Base-by-base conservation (phyloP, 1,140 invertebrate species). In the Zaprionus gabonicus region DNA sequence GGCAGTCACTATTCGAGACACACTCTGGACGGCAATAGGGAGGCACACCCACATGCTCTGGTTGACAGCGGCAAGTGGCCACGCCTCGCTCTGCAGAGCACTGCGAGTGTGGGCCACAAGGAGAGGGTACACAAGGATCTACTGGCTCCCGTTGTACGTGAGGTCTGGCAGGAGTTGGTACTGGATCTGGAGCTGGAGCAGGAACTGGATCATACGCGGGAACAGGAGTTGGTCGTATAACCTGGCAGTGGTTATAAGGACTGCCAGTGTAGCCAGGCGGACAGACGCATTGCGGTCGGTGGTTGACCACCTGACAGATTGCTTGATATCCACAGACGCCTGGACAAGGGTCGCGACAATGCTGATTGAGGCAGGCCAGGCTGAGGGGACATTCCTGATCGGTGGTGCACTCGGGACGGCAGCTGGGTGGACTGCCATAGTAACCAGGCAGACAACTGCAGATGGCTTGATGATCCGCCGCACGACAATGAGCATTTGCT, bases 211-310 rank as follows among this genome's bases (percentile, higher is more conserved):
- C 38, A 38, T 38, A 38, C 13, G 36, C 13, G 15, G 95, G 75
- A 95, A 96, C 44, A 95, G 94, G 56, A 94, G 92, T 41, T 94
- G 94, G 75, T 94, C 94, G 94, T 85, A 94, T 93, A 23, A 95
- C 94, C 31, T 95, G 94, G 84, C 97, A 98, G 56, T 93, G 93
- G 2, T 94, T 92, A 80, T 97, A 96, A 4, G 96, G 96, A 95
- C 82, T 92, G 59, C 97, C 97, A 2, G 95, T 96, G 77, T 95
- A 96, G 34, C 96, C 95, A 58, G 92, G 81, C 12, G 95, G 94
- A 78, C 96, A 97, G 67, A 94, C 95, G 85, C 97, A 97, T 46
- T 97, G 96, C 0, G 97, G 96, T 90, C 96, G 96, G 80, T 98
- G 97, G 71, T 96, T 97, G 4, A 97, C 94, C 1, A 97, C 96